These are phyloP conservation scores for Philereme vetulata DNA, from an alignment of 2,888 invertebrate species.

Conservation along the genomic window DNA sequence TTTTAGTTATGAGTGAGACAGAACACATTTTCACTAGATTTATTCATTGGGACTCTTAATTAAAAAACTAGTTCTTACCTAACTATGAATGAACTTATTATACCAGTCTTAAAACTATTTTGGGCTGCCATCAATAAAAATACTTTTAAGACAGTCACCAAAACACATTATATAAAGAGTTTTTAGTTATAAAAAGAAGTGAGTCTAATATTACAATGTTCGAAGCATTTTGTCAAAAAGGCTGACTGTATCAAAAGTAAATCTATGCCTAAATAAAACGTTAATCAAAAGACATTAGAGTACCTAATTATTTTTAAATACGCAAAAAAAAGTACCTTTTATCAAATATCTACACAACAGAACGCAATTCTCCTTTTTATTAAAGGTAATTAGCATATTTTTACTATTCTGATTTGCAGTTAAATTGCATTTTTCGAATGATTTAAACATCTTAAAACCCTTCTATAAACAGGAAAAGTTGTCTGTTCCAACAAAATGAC, in stretches of 20 bases:
- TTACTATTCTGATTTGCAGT: not conserved
- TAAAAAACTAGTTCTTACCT: too few relatives aligned
- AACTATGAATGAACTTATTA: not conserved
- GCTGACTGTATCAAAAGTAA: not conserved
- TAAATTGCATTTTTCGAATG: not conserved
- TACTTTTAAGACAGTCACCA: not conserved
- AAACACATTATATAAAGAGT: not conserved
- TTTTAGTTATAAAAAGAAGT: not conserved
- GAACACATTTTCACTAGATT: too few relatives aligned
- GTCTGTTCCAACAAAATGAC: too few relatives aligned
- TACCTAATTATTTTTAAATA: too few relatives aligned
- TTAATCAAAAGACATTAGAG: not conserved
- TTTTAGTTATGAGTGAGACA: too few relatives aligned
- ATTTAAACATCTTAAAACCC: not conserved
- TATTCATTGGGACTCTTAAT: too few relatives aligned
- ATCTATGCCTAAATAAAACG: too few relatives aligned
- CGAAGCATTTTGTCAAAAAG: not conserved
- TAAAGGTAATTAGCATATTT: too few relatives aligned
- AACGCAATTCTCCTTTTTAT: too few relatives aligned
- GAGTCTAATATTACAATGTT: not conserved
- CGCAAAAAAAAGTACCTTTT: too few relatives aligned
- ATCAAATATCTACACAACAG: not conserved
- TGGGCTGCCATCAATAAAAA: constrained; percentile 13
- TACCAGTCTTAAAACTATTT: not conserved
- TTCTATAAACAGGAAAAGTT: not conserved